Evolutionary conservation across 2,113 vertebrate genomes (phyloP), one percentile per base, ranked within the genome.

Genomic region (Terrapene triunguis): DNA sequence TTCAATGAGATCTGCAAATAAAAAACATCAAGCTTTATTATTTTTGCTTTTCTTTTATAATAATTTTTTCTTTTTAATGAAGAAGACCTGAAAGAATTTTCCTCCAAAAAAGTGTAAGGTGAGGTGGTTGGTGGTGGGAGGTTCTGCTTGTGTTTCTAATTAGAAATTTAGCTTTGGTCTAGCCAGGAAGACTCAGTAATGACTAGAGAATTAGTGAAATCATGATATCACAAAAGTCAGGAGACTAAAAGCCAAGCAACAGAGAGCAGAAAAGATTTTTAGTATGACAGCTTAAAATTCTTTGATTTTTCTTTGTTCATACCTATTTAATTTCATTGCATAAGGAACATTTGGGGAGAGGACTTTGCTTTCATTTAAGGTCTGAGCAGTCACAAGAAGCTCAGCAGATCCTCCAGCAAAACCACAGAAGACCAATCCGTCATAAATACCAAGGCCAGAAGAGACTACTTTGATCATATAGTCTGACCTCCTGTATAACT

Each of bases 31-130:
- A 13, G 10, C 42, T 47, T 47, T 76, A 10, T 38, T 38, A 4
- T 21, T 69, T 69, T n/a, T 62, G 53, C 29, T 62, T 65, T 35
- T 65, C 14, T 32, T 22, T 24, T 6, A 14, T 8, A n/a, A 0
- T 1, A 3, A n/a, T 89, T 1, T 1, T 8, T 1, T 0, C 74
- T 65, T 27, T 24, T 29, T 53, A 57, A 5, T 4, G 5, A 35
- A 17, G n/a, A 12, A 9, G 17, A 9, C 35, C 10, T 1, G 0
- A 17, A 74, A 0, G 81, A 27, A 0, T 1, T 5, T 1, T 82
- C 0, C 0, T 0, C 1, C 0, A 1, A 84, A 1, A 0, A 11
- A 69, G 42, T 62, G 29, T 27, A 32, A 16, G 3, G 59, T 17
- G 17, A 32, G 74, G 0, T 0, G 44, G 2, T 2, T 38, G 80